Evolutionary conservation across 2,113 vertebrate genomes (phyloP).

Genomic region (Hepsetus odoe): DNA sequence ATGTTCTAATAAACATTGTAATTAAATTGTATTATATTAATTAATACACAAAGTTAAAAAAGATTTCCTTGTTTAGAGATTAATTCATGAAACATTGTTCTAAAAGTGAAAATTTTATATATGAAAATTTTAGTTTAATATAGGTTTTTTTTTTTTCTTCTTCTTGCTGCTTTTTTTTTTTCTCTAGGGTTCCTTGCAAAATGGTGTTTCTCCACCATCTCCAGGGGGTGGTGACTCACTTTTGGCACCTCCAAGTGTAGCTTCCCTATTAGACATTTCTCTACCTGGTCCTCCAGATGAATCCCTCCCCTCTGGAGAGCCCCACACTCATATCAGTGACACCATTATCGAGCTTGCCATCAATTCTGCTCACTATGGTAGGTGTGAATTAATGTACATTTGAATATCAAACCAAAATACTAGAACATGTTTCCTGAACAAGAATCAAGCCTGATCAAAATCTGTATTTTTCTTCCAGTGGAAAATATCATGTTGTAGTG

Average conservation of each 20-base stretch:
- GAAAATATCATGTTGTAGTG: no score
- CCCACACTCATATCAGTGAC: slow-evolving; percentile 94
- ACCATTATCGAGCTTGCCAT: slow-evolving; percentile 99
- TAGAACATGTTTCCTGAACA: no score
- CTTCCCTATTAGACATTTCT: slow-evolving; percentile 94
- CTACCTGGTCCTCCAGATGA: slow-evolving; percentile 96
- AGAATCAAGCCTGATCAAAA: no score
- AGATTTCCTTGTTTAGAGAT: no score
- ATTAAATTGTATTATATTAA: no score
- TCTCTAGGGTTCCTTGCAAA: slow-evolving; percentile 77
- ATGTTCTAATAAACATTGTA: no score
- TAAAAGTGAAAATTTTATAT: no score
- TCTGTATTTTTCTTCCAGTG: no score
- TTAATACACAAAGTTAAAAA: no score
- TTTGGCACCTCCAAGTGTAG: slow-evolving; percentile 92
- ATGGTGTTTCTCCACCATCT: slow-evolving; percentile 78
- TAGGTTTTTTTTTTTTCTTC: background rate
- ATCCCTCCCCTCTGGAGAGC: slow-evolving; percentile 87
- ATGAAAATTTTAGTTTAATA: no score
- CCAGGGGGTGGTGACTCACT: slow-evolving; percentile 79
- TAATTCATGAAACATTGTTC: no score
- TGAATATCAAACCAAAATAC: no score
- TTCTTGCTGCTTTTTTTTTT: background rate
- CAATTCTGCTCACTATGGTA: slow-evolving; percentile 93
- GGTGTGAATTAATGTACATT: slow-evolving; percentile 23